Evolutionary conservation across 2,797 vertebrate genomes (phyloP).

Genomic region (Gallirallus australis): DNA sequence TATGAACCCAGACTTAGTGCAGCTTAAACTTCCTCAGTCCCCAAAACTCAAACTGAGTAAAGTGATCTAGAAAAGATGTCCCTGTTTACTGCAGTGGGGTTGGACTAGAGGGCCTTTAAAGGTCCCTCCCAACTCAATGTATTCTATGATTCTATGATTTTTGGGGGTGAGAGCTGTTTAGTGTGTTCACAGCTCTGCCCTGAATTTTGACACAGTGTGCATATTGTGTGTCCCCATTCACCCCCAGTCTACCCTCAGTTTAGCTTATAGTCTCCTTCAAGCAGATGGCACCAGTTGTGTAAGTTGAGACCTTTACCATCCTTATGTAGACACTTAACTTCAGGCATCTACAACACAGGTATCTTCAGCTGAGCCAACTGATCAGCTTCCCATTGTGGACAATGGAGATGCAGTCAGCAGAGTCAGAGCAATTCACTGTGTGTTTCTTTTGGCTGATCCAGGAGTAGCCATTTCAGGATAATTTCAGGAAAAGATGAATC

Average conservation of each 20-base stretch:
- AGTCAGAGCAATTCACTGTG: neutral
- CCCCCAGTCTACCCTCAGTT: neutral
- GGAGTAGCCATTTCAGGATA: neutral
- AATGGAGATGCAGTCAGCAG: neutral
- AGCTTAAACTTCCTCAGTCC: neutral
- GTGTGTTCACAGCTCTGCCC: neutral
- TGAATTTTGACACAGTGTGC: neutral
- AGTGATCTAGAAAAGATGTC: too few species aligned
- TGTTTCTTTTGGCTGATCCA: neutral
- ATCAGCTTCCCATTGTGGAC: neutral
- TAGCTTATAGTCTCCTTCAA: neutral
- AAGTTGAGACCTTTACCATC: neutral
- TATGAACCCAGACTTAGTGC: neutral
- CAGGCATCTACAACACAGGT: neutral
- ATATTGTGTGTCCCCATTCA: fast-evolving
- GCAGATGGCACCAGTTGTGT: neutral
- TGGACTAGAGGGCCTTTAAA: too few species aligned
- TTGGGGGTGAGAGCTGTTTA: neutral
- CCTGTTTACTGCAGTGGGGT: too few species aligned
- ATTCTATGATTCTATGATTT: neutral
- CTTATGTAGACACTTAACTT: neutral
- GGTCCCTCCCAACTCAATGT: too few species aligned
- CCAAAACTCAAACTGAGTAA: neutral
- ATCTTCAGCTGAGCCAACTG: neutral
- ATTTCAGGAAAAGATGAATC: neutral